Evolutionary conservation across 2,797 vertebrate genomes (phyloP), one percentile per base, ranked within the genome.

Genomic region (Aotus griseimembra): DNA sequence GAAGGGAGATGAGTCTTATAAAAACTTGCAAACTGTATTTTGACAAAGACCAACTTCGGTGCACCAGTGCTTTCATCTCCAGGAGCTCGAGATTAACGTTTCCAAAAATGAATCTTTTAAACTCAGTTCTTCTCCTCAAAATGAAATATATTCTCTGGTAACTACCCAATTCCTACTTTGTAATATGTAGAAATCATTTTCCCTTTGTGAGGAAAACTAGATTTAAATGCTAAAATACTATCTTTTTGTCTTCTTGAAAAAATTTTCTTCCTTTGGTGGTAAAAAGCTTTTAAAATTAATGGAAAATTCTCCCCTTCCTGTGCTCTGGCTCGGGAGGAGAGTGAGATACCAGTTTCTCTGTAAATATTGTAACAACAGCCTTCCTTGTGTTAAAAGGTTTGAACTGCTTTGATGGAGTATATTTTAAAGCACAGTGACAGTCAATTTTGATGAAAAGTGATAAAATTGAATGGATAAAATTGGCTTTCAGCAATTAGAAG

Each of bases 251-350:
- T 87, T 92, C 50, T 46, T 93, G 52, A 89, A 94, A 95, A 67
- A 50, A 39, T 55, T 84, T 86, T 86, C 75, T 94, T 55, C 88
- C 52, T 94, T 88, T 50, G 61, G 36, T 88, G 41, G 48, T 73
- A 88, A 94, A 67, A 93, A 50, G 67, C 67, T 83, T 96, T 94
- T 89, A 85, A 87, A 97, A 89, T 75, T 75, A 90, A 87, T 88
- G 75, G 87, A 61, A 93, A 85, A 52, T 88, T 15, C 33, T 44
- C 17, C 75, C 20, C 5, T 55, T 15, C 17, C 44, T 86, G 90
- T 26, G 13, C 82, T 7, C 9, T 58, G 39, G 48, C 91, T 83
- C 41, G 46, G 75, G 72, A 52, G 88, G 85, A 70, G 46, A 44
- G 26, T 9, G 4, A 11, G 52, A 2, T 84, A 41, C 67, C 2